A percentile compares a stretch with the other conserved stretches of the same genome.
phyloP scores from a whole-genome alignment of 1,140 invertebrate genomes.

The Drosophila quadrilineata region DNA sequence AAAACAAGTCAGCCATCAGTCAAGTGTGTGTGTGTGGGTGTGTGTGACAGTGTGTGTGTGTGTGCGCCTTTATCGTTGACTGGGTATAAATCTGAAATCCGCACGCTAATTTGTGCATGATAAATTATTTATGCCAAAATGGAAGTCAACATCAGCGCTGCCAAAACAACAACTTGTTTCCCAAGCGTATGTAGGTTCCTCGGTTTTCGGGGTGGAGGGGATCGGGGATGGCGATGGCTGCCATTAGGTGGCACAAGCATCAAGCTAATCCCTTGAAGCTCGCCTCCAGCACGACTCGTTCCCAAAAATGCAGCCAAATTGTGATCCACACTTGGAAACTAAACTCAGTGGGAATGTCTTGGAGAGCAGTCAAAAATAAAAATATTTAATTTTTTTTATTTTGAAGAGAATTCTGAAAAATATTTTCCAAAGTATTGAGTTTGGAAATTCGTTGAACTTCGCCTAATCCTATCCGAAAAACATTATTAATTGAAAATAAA shows the following conservation, averaged over 20 bases:
- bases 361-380: too few relatives aligned
- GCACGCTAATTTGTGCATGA: conserved; percentile 77
- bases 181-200: not conserved
- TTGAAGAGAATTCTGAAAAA: too few relatives aligned
- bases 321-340: conserved; percentile 10
- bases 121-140: conserved; percentile 79
- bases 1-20: conserved; percentile 59
- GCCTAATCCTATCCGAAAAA: too few relatives aligned
- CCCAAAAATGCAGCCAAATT: conserved; percentile 25
- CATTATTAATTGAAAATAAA: too few relatives aligned
- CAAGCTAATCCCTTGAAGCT: conserved; percentile 26
- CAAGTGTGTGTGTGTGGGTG: conserved; percentile 18
- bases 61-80: too few relatives aligned
- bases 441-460: too few relatives aligned
- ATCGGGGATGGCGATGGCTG: not conserved
- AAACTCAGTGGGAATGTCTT: too few relatives aligned
- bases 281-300: conserved; percentile 27
- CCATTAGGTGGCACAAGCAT: not conserved
- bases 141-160: conserved; percentile 37
- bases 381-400: too few relatives aligned
- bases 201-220: not conserved
- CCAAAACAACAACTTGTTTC: conserved; percentile 10
- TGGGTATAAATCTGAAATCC: conserved; percentile 59
- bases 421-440: too few relatives aligned
- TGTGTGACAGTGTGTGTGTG: not conserved